Base-by-base conservation (phyloP, 92 coral and sea anemone species). In the Virgularia gustaviana region DNA sequence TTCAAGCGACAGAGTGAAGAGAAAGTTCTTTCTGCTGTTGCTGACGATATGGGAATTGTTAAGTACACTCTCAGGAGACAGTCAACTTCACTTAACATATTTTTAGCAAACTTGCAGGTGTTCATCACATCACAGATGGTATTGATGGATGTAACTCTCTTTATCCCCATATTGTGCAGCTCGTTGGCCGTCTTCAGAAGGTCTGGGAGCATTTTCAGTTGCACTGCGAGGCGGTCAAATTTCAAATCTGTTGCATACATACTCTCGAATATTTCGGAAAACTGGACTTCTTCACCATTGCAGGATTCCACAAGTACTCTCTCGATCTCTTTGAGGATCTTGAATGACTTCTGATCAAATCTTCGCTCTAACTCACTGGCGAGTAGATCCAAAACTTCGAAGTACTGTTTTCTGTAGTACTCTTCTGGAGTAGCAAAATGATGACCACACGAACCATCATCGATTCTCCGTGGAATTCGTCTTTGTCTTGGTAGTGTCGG, bases 331-430 rank as follows among this genome's bases (percentile, higher is more conserved):
- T 41, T 41, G 9, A 41, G 9, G 16, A 41, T 41, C 63, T 75
- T 67, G 27, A 77, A 57, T 49, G 77, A 73, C 55, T 38, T 54
- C 45, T 81, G 85, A 65, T 75, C 37, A 57, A 81, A 81, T 39
- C 85, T 65, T 49, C 54, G 63, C 41, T 82, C 75, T 56, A 60
- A 39, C 58, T 39, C 79, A 63, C 78, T 61, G 57, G 57, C 57
- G 64, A 77, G 29, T 67, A 68, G 66, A 73, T 77, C 65, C 58
- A 71, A 71, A 9, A 72, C 79, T 70, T 83, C 79, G 29, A 42
- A 77, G 65, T 59, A 61, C 54, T 82, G 59, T 23, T 32, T 71
- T 54, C 75, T 33, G 68, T 77, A 63, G 49, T 60, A 58, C 27
- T 58, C 83, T 28, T 83, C 60, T 22, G 78, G 78, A n/a, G 71